phyloP scores from a whole-genome alignment of 2,797 vertebrate genomes.

The Alosa sapidissima region DNA sequence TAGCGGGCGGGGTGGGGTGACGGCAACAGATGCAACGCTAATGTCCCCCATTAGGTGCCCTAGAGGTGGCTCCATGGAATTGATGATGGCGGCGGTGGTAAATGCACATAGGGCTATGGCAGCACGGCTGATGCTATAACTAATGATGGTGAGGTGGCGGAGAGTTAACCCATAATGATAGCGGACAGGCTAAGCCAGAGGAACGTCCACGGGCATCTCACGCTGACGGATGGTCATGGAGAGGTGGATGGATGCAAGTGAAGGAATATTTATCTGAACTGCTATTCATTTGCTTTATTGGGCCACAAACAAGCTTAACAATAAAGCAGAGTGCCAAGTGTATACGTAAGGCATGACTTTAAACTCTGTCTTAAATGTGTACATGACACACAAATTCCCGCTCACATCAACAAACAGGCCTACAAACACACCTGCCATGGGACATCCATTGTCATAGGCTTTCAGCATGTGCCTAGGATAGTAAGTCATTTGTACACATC shows the following conservation, averaged over 20 bases:
- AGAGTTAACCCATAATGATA: not conserved
- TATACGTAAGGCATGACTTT: not conserved
- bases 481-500: not conserved
- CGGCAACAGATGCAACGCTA: slow-evolving; percentile 54
- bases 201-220: not conserved
- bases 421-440: not conserved
- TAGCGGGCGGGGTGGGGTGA: slow-evolving; percentile 45
- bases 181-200: slow-evolving; percentile 12
- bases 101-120: slow-evolving; percentile 20
- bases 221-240: not conserved
- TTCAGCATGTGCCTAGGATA: not conserved
- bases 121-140: slow-evolving; percentile 3
- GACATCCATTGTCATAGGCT: not conserved
- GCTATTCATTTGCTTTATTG: not conserved
- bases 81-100: slow-evolving; percentile 26
- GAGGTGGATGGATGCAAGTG: not conserved
- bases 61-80: slow-evolving; percentile 40
- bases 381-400: not conserved
- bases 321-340: not conserved
- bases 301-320: not conserved
- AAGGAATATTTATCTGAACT: not conserved
- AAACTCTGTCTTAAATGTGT: not conserved
- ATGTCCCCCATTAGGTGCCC: slow-evolving; percentile 55
- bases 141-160: slow-evolving; percentile 20
- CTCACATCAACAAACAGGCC: not conserved